Evolutionary conservation across 2,888 invertebrate species (phyloP).

Genomic region (Cistogaster globosa): DNA sequence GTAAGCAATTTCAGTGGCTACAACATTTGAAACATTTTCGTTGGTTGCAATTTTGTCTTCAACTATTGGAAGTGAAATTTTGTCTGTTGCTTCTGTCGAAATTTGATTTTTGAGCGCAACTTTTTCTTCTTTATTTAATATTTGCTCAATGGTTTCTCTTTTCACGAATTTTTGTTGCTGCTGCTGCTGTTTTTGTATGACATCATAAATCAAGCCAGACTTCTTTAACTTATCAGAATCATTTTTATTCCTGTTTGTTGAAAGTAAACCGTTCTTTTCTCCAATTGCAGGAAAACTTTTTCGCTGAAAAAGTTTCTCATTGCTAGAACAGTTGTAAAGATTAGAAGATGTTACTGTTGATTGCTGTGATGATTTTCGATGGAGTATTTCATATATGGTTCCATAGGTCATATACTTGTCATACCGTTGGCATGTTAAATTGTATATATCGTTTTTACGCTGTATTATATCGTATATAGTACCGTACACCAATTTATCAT

Average conservation of each 20-base stretch:
- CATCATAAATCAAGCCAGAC: constrained; percentile 82
- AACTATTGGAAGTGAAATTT: constrained; percentile 7
- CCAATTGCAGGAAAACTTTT: constrained; percentile 81
- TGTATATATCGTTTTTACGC: constrained; percentile 82
- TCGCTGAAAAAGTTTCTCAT: constrained; percentile 79
- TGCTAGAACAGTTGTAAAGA: constrained; percentile 26
- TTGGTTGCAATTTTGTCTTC: constrained; percentile 47
- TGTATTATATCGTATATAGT: constrained; percentile 83
- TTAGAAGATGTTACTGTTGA: constrained; percentile 58
- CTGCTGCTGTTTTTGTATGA: constrained; percentile 78
- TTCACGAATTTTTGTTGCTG: not conserved
- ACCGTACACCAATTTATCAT: constrained; percentile 82
- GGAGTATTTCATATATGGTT: constrained; percentile 83
- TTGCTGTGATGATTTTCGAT: constrained; percentile 80
- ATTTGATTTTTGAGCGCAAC: not conserved
- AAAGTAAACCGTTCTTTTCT: constrained; percentile 75
- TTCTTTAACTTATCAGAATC: constrained; percentile 74
- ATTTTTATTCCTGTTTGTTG: constrained; percentile 52
- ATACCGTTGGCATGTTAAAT: constrained; percentile 81
- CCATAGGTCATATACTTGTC: constrained; percentile 83
- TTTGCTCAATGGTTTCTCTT: not conserved
- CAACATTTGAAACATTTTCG: constrained; percentile 59
- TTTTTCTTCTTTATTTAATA: not conserved
- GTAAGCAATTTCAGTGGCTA: constrained; percentile 70
- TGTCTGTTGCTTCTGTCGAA: not conserved